Evolutionary conservation across 2,888 invertebrate species (phyloP).

Genomic region (Ceriagrion tenellum): DNA sequence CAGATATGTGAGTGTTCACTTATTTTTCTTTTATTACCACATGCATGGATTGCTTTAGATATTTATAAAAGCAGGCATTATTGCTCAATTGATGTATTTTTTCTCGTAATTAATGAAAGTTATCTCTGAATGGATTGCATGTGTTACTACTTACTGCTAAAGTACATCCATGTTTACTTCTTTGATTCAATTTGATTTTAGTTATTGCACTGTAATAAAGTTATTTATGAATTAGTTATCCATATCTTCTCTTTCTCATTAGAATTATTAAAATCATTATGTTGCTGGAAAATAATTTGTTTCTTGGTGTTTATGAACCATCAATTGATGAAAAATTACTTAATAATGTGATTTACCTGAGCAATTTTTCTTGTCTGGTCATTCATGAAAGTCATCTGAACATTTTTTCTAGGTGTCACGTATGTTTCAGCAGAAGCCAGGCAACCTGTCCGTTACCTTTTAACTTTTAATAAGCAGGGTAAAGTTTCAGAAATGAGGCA

Average conservation of each 20-base stretch:
- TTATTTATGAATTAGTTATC: no score
- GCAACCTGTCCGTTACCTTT: slow-evolving; percentile 78
- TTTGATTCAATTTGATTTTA: not conserved
- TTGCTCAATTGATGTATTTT: no score
- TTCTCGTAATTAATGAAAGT: no score
- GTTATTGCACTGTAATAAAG: no score
- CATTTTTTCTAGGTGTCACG: slow-evolving; percentile 77
- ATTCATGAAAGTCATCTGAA: slow-evolving; percentile 51
- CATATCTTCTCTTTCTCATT: no score
- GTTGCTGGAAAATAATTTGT: no score
- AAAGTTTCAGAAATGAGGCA: slow-evolving; percentile 80
- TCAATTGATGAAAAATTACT: not conserved
- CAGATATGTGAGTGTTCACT: slow-evolving; percentile 79
- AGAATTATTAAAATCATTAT: no score
- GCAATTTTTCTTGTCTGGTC: not conserved
- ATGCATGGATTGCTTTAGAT: not conserved
- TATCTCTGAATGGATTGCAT: no score
- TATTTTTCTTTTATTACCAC: not conserved
- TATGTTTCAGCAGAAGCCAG: slow-evolving; percentile 78
- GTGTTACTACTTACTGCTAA: no score
- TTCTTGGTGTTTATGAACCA: not conserved
- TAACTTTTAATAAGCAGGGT: slow-evolving; percentile 81
- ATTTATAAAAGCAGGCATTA: no score
- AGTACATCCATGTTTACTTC: not conserved
- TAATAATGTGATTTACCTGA: not conserved